Evolutionary conservation across 2,797 vertebrate species (phyloP).

Genomic region (Enteromius radiatus): DNA sequence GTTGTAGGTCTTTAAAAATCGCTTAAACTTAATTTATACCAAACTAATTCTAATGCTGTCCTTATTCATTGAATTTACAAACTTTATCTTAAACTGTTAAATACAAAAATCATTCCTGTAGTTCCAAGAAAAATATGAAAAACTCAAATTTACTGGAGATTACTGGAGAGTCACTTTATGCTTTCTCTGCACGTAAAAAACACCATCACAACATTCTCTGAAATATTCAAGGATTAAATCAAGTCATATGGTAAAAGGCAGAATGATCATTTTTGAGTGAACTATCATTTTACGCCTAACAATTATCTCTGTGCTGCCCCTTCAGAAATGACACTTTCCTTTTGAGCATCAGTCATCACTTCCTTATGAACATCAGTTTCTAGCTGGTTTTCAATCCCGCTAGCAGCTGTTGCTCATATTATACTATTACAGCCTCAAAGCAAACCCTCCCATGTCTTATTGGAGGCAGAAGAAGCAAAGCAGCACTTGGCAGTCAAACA

Average conservation of each 20-base stretch:
- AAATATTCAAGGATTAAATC: not conserved
- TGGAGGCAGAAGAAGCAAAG: constrained; percentile 49
- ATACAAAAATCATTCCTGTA: not conserved
- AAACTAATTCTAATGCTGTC: not conserved
- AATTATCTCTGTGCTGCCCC: not conserved
- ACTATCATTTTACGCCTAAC: constrained; percentile 1
- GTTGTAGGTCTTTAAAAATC: not conserved
- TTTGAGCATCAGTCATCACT: constrained; percentile 25
- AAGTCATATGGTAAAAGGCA: not conserved
- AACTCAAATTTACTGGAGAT: not conserved
- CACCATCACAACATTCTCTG: not conserved
- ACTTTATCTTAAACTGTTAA: not conserved
- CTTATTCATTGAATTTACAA: not conserved
- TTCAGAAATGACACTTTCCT: not conserved
- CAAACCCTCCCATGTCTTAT: constrained; percentile 68
- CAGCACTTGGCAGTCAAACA: constrained; percentile 67
- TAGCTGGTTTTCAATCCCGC: constrained; percentile 46
- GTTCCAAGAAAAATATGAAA: not conserved
- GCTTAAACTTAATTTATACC: not conserved
- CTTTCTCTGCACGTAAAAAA: not conserved
- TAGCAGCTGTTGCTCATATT: constrained; percentile 53
- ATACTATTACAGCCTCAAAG: constrained; percentile 61
- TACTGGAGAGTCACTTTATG: too few relatives aligned
- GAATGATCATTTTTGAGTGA: not conserved
- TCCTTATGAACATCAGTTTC: not conserved